These are phyloP conservation scores for Ailuropoda melanoleuca DNA, from an alignment of 2,113 vertebrate genomes.

Conservation along the genomic window DNA sequence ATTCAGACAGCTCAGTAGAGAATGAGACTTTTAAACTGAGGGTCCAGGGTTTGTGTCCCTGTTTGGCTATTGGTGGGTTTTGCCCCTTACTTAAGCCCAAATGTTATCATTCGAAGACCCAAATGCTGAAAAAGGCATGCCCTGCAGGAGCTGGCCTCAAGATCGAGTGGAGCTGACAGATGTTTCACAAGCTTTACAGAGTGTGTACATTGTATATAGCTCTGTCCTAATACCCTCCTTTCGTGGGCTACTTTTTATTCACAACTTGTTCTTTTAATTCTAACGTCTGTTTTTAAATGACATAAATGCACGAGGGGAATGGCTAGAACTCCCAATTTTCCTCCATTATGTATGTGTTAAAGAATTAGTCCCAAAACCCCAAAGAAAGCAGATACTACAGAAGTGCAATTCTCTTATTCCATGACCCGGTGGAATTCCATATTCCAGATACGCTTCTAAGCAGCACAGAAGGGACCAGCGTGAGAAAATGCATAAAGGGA, in stretches of 20 bases:
- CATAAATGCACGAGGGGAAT: background rate
- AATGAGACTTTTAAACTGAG: background rate
- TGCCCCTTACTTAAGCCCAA: background rate
- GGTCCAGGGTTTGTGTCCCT: background rate
- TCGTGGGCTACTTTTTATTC: background rate
- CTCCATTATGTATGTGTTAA: background rate
- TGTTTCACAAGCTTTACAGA: background rate
- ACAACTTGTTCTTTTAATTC: background rate
- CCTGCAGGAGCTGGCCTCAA: background rate
- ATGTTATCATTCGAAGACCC: background rate
- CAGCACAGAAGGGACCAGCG: background rate
- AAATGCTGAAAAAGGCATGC: background rate
- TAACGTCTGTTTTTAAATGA: background rate
- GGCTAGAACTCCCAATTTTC: background rate
- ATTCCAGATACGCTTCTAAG: background rate
- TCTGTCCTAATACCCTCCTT: background rate
- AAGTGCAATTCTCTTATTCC: background rate
- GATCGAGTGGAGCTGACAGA: background rate
- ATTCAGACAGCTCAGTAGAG: background rate
- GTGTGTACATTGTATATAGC: background rate
- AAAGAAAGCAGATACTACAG: background rate
- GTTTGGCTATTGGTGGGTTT: background rate
- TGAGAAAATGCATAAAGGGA: background rate
- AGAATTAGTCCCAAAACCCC: background rate
- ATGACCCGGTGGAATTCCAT: background rate